Evolutionary conservation across 2,888 invertebrate species (phyloP).

Genomic region (Strigamia maritima): DNA sequence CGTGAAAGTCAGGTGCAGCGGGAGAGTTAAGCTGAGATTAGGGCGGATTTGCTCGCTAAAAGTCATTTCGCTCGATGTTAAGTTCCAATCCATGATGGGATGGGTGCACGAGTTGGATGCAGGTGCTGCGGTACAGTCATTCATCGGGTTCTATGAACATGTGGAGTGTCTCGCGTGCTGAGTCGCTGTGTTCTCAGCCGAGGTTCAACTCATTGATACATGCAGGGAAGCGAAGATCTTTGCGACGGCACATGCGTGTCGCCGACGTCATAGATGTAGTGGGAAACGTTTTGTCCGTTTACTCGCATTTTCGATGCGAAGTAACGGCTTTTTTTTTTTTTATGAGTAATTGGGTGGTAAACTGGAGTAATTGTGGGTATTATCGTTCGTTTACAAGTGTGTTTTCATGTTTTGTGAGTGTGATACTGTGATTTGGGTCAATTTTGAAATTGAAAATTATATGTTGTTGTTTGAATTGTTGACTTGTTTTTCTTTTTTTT

Average conservation of each 20-base stretch:
- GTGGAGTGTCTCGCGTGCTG: neutral
- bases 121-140: no score
- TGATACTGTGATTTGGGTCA: no score
- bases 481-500: no score
- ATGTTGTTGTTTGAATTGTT: no score
- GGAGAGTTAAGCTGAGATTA: neutral
- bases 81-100: neutral
- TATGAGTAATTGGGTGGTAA: neutral
- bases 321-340: neutral
- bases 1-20: slow-evolving; percentile 35
- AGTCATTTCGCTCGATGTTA: neutral
- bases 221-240: neutral
- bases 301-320: neutral
- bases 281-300: neutral
- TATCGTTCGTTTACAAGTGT: no score
- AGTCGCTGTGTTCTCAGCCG: neutral
- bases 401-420: no score
- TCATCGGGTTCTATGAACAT: neutral
- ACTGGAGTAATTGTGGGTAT: no score
- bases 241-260: slow-evolving; percentile 31
- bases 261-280: neutral
- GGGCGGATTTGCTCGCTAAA: neutral
- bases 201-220: slow-evolving; percentile 19
- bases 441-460: no score
- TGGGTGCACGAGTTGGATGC: neutral